phyloP scores from a whole-genome alignment of 1,140 invertebrate genomes.

The Bombus ignitus region DNA sequence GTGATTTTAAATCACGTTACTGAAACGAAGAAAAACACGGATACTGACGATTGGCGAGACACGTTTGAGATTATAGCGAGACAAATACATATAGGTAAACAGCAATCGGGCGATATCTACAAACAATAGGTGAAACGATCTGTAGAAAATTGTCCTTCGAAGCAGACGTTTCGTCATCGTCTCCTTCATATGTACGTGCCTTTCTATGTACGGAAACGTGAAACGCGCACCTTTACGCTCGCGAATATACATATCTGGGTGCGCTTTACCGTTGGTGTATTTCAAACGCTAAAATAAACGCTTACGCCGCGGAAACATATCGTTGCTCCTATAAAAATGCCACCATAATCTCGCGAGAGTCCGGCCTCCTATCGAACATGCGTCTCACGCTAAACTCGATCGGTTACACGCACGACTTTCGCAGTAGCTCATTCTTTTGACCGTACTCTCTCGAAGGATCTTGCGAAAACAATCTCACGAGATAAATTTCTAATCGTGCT shows the following conservation, averaged over 20 bases:
- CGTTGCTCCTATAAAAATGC: conserved; percentile 10
- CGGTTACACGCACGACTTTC: conserved; percentile 8
- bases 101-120: background rate
- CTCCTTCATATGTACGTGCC: conserved; percentile 22
- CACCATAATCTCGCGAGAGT: conserved; percentile 20
- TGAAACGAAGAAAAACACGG: background rate
- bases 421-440: background rate
- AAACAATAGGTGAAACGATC: conserved; percentile 47
- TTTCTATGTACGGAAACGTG: conserved; percentile 54
- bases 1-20: background rate
- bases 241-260: background rate
- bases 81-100: background rate
- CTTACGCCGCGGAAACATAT: conserved; percentile 32
- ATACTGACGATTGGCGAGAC: background rate
- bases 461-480: conserved; percentile 20
- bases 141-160: conserved; percentile 44
- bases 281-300: conserved; percentile 48
- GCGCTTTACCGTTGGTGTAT: conserved; percentile 18
- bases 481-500: background rate
- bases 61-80: background rate
- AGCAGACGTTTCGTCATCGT: conserved; percentile 40
- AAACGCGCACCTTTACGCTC: conserved; percentile 3
- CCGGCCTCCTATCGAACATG: conserved; percentile 7
- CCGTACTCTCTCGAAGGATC: background rate
- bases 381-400: conserved; percentile 11